Percentiles rank a stretch among this genome's conserved stretches.
Evolutionary conservation across 2,113 vertebrate species (phyloP).

Genomic region (Trachemys scripta): DNA sequence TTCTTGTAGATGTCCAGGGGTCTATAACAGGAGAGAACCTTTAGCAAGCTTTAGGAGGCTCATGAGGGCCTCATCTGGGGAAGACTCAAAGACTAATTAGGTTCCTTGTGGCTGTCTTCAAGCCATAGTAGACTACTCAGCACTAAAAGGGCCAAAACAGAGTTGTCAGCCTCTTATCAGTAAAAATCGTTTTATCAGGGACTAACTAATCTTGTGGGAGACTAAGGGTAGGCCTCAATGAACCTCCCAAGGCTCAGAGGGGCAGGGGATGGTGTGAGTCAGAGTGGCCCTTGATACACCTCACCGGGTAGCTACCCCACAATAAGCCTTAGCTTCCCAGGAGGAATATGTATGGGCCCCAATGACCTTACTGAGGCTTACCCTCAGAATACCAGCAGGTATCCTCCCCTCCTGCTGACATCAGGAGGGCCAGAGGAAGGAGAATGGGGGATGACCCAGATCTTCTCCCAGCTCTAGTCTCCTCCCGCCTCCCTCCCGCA

Average conservation of each 20-base stretch:
- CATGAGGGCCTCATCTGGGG: neutral
- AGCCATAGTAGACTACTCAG: neutral
- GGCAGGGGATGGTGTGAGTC: neutral
- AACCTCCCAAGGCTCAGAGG: neutral
- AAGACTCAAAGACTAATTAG: neutral
- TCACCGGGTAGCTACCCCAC: neutral
- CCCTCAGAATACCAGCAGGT: too few species aligned
- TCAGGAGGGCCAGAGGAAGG: accelerated
- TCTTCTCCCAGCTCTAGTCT: neutral
- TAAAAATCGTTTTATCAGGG: neutral
- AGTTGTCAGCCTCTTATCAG: neutral
- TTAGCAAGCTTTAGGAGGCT: neutral
- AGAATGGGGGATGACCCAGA: accelerated
- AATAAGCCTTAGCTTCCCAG: neutral
- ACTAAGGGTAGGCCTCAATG: neutral
- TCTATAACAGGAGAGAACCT: neutral
- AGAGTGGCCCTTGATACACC: neutral
- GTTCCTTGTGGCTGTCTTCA: neutral
- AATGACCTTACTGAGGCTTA: neutral
- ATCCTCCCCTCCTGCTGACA: neutral
- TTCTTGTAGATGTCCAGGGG: neutral
- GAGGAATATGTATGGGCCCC: neutral
- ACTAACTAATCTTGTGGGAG: neutral
- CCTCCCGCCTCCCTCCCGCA: neutral
- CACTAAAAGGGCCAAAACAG: neutral